Evolutionary conservation across 2,888 invertebrate species (phyloP).

Genomic region (Pristionchus arcanus): DNA sequence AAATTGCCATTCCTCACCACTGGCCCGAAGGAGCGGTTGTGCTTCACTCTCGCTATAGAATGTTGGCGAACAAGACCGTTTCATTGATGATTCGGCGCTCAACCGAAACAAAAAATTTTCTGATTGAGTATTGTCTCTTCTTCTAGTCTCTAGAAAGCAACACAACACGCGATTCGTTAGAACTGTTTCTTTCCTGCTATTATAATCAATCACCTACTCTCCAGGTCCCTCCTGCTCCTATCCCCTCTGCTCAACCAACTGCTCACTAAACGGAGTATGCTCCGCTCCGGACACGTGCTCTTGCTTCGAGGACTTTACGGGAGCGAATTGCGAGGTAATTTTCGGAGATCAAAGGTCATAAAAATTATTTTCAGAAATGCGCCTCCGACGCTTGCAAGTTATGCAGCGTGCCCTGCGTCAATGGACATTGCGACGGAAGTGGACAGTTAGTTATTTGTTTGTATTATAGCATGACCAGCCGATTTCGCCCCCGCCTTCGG

Average conservation of each 20-base stretch:
- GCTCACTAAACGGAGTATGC: constrained; percentile 67
- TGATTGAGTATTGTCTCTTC: too few species aligned
- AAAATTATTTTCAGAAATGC: constrained; percentile 58
- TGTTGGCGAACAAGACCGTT: not conserved
- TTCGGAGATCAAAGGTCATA: not conserved
- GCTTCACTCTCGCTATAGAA: not conserved
- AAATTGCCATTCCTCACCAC: not conserved
- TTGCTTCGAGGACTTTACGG: constrained; percentile 66
- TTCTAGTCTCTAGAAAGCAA: not conserved
- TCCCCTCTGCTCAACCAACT: constrained; percentile 56
- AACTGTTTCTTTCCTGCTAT: not conserved
- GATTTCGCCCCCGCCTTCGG: too few species aligned
- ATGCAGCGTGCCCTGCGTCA: constrained; percentile 72
- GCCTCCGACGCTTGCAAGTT: constrained; percentile 59
- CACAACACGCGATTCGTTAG: not conserved
- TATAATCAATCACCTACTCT: not conserved
- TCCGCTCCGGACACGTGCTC: constrained; percentile 60
- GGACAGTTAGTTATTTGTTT: constrained; percentile 27
- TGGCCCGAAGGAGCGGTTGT: not conserved
- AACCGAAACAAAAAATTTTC: too few species aligned
- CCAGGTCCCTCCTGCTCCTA: constrained; percentile 45
- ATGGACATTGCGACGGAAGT: constrained; percentile 64
- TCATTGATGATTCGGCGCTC: too few species aligned
- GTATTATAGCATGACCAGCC: too few species aligned
- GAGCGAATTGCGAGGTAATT: constrained; percentile 57